Percentiles rank a stretch among this genome's conserved stretches.
Conservation (phyloP, 2,888 invertebrate species). For the Heliconius ethilla region DNA sequence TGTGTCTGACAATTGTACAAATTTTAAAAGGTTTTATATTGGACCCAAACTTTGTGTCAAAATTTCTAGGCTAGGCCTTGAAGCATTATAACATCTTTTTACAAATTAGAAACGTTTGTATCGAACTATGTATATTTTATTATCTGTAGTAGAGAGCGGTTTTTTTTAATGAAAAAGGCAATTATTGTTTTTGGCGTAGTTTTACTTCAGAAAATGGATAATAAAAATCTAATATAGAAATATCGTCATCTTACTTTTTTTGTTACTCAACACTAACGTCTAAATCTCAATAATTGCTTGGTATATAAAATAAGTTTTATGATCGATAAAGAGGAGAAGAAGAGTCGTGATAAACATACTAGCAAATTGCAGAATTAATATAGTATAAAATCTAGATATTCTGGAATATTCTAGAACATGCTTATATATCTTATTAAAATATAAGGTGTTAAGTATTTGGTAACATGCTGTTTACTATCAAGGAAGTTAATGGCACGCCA, state of each 20-base stretch:
- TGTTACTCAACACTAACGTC: not conserved
- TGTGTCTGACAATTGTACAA: conserved; percentile 6
- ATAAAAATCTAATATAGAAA: too few relatives aligned
- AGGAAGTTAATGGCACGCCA: not conserved
- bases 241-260: not conserved
- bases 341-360: too few relatives aligned
- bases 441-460: not conserved
- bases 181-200: too few relatives aligned
- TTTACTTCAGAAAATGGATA: too few relatives aligned
- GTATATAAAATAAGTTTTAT: conserved; percentile 2
- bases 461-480: not conserved
- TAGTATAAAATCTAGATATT: conserved; percentile 2
- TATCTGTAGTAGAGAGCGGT: too few relatives aligned
- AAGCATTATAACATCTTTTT: too few relatives aligned
- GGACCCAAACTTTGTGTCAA: too few relatives aligned
- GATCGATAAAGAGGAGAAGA: not conserved
- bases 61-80: too few relatives aligned
- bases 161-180: too few relatives aligned
- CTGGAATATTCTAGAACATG: not conserved
- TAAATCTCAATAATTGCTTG: not conserved
- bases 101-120: too few relatives aligned
- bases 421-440: not conserved
- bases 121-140: too few relatives aligned
- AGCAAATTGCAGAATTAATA: not conserved
- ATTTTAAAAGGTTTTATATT: too few relatives aligned